A percentile compares a stretch with the other conserved stretches of the same genome.
These are phyloP conservation scores for Drosophila imparisetae DNA, from an alignment of 2,888 invertebrate genomes.

Conservation along the genomic window DNA sequence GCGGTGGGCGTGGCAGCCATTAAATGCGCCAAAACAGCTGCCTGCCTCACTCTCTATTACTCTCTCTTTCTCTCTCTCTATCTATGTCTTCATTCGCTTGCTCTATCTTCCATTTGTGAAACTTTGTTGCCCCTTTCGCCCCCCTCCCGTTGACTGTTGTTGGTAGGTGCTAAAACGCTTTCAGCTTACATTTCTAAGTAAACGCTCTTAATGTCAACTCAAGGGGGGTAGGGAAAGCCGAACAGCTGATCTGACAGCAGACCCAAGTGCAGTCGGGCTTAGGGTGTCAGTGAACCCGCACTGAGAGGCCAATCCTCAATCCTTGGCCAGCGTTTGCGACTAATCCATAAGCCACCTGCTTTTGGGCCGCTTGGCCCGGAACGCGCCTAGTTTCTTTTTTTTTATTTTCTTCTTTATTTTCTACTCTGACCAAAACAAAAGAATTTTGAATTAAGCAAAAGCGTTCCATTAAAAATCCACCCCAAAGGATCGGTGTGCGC, in stretches of 20 bases:
- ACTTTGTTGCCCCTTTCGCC: conserved; percentile 43
- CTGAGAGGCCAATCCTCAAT: conserved; percentile 42
- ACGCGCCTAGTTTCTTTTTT: conserved; percentile 58
- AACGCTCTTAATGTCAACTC: conserved; percentile 57
- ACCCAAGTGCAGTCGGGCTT: conserved; percentile 9
- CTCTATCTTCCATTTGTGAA: conserved; percentile 32
- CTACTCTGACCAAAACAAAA: conserved; percentile 62
- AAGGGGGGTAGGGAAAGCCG: neutral
- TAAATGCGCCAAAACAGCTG: conserved; percentile 52
- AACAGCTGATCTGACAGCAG: conserved; percentile 37
- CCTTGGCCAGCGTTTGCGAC: conserved; percentile 28
- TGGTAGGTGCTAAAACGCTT: conserved; percentile 61
- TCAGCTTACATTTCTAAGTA: conserved; percentile 59
- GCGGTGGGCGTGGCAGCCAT: conserved; percentile 64
- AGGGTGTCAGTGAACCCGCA: conserved; percentile 63
- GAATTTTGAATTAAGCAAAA: conserved; percentile 78
- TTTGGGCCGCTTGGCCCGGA: conserved; percentile 30
- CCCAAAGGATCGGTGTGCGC: conserved; percentile 71
- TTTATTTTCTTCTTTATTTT: conserved; percentile 3
- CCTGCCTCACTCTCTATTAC: conserved; percentile 29
- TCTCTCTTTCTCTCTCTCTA: conserved; percentile 5
- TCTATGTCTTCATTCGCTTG: neutral
- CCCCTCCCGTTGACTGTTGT: conserved; percentile 5
- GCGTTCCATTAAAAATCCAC: conserved; percentile 76
- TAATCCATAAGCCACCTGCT: conserved; percentile 75